A percentile compares a stretch with the other conserved stretches of the same genome.
These are phyloP conservation scores for Daktulosphaira vitifoliae DNA, from an alignment of 1,140 invertebrate genomes.

Conservation along the genomic window DNA sequence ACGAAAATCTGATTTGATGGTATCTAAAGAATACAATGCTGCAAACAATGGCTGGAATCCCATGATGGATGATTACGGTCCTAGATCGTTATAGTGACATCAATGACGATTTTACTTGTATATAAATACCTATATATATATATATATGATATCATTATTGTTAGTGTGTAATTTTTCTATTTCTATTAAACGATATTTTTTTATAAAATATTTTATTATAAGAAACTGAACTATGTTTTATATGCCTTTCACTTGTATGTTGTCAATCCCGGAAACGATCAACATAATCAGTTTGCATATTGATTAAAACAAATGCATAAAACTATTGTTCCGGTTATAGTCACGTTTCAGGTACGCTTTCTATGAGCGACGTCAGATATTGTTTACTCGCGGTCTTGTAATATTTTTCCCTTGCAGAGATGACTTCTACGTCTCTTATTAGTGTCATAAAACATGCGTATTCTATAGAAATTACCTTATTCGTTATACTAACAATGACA, in stretches of 20 bases:
- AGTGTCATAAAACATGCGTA: too few species aligned
- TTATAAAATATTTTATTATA: too few species aligned
- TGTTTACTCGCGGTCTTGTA: neutral
- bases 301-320: neutral
- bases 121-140: neutral
- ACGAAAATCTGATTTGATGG: constrained; percentile 32
- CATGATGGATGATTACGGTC: constrained; percentile 1
- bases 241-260: constrained; percentile 20
- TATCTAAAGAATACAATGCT: constrained; percentile 34
- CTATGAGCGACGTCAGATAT: too few species aligned
- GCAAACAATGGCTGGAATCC: constrained; percentile 35
- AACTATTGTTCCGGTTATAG: constrained; percentile 12
- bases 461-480: too few species aligned
- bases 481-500: too few species aligned
- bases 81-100: neutral
- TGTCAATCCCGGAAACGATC: neutral
- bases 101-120: too few species aligned
- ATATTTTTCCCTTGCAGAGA: too few species aligned
- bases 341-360: constrained; percentile 12
- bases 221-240: constrained; percentile 1
- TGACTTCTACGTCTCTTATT: too few species aligned
- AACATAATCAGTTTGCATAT: neutral
- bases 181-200: too few species aligned
- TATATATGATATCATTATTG: neutral
- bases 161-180: neutral